Evolutionary conservation across 2,888 invertebrate species (phyloP).

Genomic region (Aethes cnicana): DNA sequence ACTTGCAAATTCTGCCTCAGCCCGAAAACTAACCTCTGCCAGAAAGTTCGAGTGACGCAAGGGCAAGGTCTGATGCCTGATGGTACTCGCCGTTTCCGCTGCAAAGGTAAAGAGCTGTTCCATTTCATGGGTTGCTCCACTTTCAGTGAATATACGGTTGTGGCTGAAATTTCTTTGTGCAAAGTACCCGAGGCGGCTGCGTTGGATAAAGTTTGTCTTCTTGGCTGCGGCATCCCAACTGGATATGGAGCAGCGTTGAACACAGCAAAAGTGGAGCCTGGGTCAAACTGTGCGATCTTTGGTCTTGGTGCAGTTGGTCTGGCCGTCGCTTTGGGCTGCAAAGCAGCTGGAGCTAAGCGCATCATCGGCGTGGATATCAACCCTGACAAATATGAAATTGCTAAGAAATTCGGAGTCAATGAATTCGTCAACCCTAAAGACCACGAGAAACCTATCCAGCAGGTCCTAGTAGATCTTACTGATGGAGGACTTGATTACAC

Average conservation of each 20-base stretch:
- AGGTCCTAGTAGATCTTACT: slow-evolving; percentile 93
- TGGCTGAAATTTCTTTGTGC: slow-evolving; percentile 95
- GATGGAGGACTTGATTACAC: slow-evolving; percentile 99
- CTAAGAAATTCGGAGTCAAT: slow-evolving; percentile 94
- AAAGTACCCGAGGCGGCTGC: slow-evolving; percentile 94
- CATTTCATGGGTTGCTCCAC: slow-evolving; percentile 99
- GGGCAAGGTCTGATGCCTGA: slow-evolving; percentile 96
- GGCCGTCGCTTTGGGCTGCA: slow-evolving; percentile 93
- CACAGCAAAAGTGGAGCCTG: slow-evolving; percentile 94
- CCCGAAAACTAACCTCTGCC: slow-evolving; percentile 97
- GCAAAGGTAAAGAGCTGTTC: slow-evolving; percentile 87
- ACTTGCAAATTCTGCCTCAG: slow-evolving; percentile 98
- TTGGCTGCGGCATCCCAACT: slow-evolving; percentile 97
- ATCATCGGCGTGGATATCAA: slow-evolving; percentile 95
- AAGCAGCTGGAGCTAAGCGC: slow-evolving; percentile 90
- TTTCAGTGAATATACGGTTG: slow-evolving; percentile 96
- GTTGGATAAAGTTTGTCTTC: slow-evolving; percentile 92
- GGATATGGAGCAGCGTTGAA: slow-evolving; percentile 98
- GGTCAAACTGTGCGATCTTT: slow-evolving; percentile 94
- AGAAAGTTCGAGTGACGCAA: slow-evolving; percentile 93
- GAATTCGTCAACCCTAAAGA: slow-evolving; percentile 97
- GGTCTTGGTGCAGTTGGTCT: slow-evolving; percentile 97
- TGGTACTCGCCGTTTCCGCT: slow-evolving; percentile 92
- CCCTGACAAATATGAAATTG: slow-evolving; percentile 90
- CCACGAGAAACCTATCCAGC: slow-evolving; percentile 89